Evolutionary conservation across 2,888 invertebrate genomes (phyloP).

Genomic region (Caenorhabditis sulstoni): DNA sequence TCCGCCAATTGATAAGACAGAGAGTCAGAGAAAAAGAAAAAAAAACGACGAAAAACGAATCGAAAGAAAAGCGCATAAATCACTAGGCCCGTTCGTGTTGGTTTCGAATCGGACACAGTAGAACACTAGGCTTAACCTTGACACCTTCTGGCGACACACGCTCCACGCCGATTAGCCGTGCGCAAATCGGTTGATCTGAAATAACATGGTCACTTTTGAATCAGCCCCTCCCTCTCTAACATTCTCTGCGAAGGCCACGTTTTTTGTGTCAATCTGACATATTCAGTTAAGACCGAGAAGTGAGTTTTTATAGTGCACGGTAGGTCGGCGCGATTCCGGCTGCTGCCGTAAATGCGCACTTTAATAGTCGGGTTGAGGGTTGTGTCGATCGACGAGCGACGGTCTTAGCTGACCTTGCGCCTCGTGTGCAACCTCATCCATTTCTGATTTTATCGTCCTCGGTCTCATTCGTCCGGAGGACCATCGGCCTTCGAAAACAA

Average conservation of each 20-base stretch:
- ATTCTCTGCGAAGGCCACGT: too few relatives aligned
- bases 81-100: conserved; percentile 4
- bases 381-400: background rate
- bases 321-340: conserved; percentile 11
- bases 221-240: too few relatives aligned
- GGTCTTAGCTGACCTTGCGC: conserved; percentile 32
- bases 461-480: background rate
- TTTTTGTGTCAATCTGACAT: too few relatives aligned
- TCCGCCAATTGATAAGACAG: conserved; percentile 9
- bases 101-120: conserved; percentile 24
- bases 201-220: too few relatives aligned
- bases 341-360: conserved; percentile 22
- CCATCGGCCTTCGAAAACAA: background rate
- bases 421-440: conserved; percentile 17
- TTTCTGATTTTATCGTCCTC: conserved; percentile 31
- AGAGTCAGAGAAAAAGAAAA: background rate
- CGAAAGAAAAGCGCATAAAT: background rate
- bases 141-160: conserved; percentile 44
- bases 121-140: conserved; percentile 29
- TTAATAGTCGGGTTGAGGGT: conserved; percentile 33
- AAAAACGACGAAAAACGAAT: background rate
- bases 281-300: too few relatives aligned
- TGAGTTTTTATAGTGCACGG: conserved; percentile 47
- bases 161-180: conserved; percentile 3
- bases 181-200: conserved; percentile 11